Base-by-base conservation (phyloP, 1,140 invertebrate species). In the Oryctes rhinoceros region DNA sequence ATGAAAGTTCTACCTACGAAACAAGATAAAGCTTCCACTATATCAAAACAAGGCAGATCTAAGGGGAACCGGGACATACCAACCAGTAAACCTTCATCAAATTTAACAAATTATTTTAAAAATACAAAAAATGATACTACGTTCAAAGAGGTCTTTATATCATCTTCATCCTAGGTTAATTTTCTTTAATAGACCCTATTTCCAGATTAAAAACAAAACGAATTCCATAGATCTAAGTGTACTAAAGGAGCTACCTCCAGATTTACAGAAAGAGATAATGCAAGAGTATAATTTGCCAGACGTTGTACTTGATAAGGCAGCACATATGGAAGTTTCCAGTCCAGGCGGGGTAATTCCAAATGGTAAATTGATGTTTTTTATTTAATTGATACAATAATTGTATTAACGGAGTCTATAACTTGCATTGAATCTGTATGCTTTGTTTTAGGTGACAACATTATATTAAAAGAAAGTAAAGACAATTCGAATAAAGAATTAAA, bases 201-300 rank as follows among this genome's bases (percentile, higher is more conserved):
- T 37, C 24, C 30, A 76, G 37, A n/a, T 76, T 76, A 76, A 76
- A 78, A 59, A 30, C 35, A 39, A 44, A 44, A 78, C n/a, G n/a
- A 78, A 78, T 11, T 18, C 15, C 79, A 87, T 93, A 79, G 91
- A 93, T 88, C 81, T 88, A 80, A 86, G 88, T 30, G 89, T 93
- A 18, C 85, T 93, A 62, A 87, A 90, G 20, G 90, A 91, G 82
- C 83, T 94, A 71, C 93, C 93, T 0, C 87, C 89, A 78, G 91
- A 93, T 76, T 89, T 94, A 81, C 88, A 90, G 80, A 88, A 89
- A 47, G 93, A 94, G 88, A 89, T 94, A 79, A 85, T 93, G 1
- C 87, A 89, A 75, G 89, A 92, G 82, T 91, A 91, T 65, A 88
- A 88, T 59, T 82, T 84, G 39, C 24, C 65, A 7, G 35, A 67